Evolutionary conservation across 2,113 vertebrate species (phyloP), one percentile per base, ranked within the genome.

Genomic region (Hyla sarda): DNA sequence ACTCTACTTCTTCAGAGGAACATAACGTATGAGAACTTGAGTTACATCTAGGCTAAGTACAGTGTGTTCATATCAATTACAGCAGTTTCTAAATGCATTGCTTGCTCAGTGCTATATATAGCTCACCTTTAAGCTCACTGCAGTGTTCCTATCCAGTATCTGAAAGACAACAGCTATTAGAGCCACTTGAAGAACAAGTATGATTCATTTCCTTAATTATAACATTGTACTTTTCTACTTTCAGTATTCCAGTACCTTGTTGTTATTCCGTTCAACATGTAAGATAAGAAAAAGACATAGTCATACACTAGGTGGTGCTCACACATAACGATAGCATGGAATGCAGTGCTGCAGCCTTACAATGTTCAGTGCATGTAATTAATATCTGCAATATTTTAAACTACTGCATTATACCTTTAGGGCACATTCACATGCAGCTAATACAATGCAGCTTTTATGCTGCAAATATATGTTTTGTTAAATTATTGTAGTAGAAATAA

Each of bases 31-130:
- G 9, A 80, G 48, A 80, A 65, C 58, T 67, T 17, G 32, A 69
- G 37, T 67, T 28, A 67, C 21, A 69, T 82, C n/a, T 23, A 25
- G 1, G 5, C 47, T 50, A 28, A 73, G 82, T 50, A 74, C 30
- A 58, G 69, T 73, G 32, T 45, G 32, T 45, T 73, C 47, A 83
- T 83, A 73, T 83, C 82, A 74, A 56, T 58, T 83, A 58, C 82
- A 56, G 30, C 50, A 5, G 69, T 58, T 83, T 58, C 81, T 54
- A 82, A 82, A 71, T 54, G 28, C 19, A 76, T 50, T 50, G 65
- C 80, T 25, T 60, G 7, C 76, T 58, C 16, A 32, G 65, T 28
- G 69, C 82, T 73, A 83, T 83, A 52, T 83, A 83, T 83, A 83
- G 13, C 32, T 74, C 67, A 74, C 50, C 67, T 45, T 72, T 56